phyloP scores from a whole-genome alignment of 2,888 invertebrate genomes.

The Crossocerus cetratus region DNA sequence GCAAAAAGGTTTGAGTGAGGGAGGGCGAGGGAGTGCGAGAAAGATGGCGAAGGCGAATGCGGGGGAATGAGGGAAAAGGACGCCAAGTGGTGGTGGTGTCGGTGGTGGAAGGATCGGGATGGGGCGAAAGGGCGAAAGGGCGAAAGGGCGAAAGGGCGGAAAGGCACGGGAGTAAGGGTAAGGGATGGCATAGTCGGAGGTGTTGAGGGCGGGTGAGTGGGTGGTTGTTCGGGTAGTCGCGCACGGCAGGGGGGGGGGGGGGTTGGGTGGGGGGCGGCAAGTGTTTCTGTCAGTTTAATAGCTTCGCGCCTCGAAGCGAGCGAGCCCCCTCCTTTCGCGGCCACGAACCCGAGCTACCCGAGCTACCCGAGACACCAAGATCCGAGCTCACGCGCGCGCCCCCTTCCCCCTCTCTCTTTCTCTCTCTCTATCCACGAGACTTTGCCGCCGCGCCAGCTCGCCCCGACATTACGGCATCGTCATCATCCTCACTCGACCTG shows the following conservation, averaged over 20 bases:
- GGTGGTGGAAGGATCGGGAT: conserved; percentile 32
- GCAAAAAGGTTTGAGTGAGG: no score
- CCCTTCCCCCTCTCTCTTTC: neutral
- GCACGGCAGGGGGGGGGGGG: no score
- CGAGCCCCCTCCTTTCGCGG: conserved; percentile 34
- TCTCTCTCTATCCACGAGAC: conserved; percentile 47
- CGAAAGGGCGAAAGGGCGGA: conserved; percentile 26
- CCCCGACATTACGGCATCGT: conserved; percentile 74
- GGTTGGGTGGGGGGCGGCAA: conserved; percentile 73
- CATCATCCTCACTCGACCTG: conserved; percentile 76
- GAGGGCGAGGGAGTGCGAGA: no score
- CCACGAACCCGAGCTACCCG: conserved; percentile 49
- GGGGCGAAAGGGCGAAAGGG: conserved; percentile 44
- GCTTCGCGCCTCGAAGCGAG: conserved; percentile 69
- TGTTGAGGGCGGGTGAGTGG: conserved; percentile 42
- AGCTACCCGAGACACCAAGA: no score
- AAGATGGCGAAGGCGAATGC: no score
- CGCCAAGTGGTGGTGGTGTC: no score
- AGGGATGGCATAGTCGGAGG: conserved; percentile 30
- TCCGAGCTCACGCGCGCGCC: neutral
- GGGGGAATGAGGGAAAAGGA: no score
- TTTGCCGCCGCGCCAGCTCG: no score
- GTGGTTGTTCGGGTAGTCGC: conserved; percentile 42
- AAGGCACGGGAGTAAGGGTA: conserved; percentile 29
- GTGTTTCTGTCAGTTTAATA: conserved; percentile 78